Percentiles rank a stretch among this genome's conserved stretches.
Conservation (phyloP, 92 coral and sea anemone species). For the Phymanthus crucifer region DNA sequence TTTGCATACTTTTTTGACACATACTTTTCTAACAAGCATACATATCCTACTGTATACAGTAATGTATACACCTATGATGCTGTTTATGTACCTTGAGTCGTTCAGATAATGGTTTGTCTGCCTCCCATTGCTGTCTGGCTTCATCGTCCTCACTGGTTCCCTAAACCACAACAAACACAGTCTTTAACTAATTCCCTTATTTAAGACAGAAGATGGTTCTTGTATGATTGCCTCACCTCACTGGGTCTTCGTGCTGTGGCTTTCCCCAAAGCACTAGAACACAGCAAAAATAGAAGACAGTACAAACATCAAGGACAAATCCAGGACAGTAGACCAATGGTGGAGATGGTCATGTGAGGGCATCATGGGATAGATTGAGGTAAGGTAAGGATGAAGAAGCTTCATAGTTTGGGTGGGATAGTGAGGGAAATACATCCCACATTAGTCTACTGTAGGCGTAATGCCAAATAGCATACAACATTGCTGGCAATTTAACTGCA, state of each 20-base stretch:
- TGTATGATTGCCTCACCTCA: conserved; percentile 44
- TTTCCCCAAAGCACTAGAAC: conserved; percentile 59
- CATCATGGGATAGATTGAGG: too few relatives aligned
- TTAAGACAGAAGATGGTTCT: too few relatives aligned
- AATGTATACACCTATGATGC: neutral
- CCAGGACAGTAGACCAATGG: too few relatives aligned
- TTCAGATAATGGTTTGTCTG: conserved; percentile 90
- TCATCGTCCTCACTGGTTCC: conserved; percentile 64
- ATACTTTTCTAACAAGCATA: too few relatives aligned
- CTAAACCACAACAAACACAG: neutral
- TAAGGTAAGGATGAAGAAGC: too few relatives aligned
- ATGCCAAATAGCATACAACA: too few relatives aligned
- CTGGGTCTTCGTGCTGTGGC: conserved; percentile 69
- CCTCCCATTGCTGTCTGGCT: conserved; percentile 81
- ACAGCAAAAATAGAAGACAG: neutral
- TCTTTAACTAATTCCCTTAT: neutral
- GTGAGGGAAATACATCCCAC: too few relatives aligned
- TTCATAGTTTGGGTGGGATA: too few relatives aligned
- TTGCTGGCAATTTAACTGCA: too few relatives aligned
- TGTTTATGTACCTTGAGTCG: conserved; percentile 70
- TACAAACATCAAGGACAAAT: neutral
- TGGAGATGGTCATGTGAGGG: too few relatives aligned
- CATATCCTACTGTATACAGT: neutral
- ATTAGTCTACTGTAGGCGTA: too few relatives aligned
- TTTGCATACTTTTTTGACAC: too few relatives aligned